Conservation (phyloP, 2,888 invertebrate genomes). For the Drosophila buzzatii region DNA sequence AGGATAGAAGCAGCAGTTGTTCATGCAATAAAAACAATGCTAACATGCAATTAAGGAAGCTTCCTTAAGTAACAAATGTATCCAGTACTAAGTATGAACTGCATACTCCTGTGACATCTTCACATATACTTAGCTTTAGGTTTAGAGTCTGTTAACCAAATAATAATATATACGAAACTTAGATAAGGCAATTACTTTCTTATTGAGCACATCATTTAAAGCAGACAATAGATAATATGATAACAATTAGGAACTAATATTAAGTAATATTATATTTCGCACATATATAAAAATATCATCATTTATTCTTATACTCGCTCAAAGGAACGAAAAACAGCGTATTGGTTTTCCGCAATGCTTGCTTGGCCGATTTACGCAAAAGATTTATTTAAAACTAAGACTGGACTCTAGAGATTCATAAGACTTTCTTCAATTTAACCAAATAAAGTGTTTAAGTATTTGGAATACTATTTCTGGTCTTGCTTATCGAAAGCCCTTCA, state of each 20-base stretch:
- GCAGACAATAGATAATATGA: neutral
- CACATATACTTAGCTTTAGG: neutral
- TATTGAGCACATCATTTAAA: neutral
- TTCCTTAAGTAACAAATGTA: neutral
- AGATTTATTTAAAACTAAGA: no score
- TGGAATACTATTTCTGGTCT: neutral
- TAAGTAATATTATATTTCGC: neutral
- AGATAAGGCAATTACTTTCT: no score
- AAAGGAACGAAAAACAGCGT: neutral
- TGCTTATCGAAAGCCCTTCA: neutral
- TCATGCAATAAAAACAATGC: neutral
- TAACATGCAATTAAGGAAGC: neutral
- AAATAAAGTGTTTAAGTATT: neutral
- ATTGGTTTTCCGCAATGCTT: neutral
- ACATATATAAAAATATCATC: neutral
- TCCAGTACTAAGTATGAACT: neutral
- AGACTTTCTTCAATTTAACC: neutral
- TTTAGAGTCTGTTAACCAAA: no score
- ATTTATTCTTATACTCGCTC: neutral
- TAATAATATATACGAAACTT: no score
- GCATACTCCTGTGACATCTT: neutral
- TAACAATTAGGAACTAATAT: neutral
- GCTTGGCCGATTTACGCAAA: no score
- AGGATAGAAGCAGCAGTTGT: neutral
- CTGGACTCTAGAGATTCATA: neutral